Conservation (phyloP, 2,888 invertebrate species). For the Folsomia candida region DNA sequence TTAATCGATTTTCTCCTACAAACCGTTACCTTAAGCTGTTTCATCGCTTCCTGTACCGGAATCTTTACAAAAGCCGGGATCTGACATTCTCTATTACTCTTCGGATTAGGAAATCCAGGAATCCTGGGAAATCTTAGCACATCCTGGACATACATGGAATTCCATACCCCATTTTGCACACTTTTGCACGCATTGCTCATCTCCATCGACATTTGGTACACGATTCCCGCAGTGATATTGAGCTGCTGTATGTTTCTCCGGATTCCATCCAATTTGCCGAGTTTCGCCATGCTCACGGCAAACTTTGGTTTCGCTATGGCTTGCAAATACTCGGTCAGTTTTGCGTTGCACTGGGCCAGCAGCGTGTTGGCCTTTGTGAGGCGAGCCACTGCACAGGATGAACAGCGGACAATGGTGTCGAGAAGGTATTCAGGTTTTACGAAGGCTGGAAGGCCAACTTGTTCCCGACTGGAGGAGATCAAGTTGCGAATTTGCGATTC, state of each 20-base stretch:
- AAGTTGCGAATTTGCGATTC: slow-evolving; percentile 1
- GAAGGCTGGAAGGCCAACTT: not conserved
- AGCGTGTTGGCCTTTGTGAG: not conserved
- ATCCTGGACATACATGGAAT: not conserved
- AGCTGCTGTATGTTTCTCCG: not conserved
- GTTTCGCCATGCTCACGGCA: not conserved
- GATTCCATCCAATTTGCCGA: not conserved
- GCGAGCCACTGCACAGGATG: not conserved
- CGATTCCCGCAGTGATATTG: slow-evolving; percentile 13
- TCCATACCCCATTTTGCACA: not conserved
- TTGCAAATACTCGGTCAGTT: not conserved
- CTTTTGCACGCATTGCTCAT: slow-evolving; percentile 1
- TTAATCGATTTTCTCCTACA: too few species aligned
- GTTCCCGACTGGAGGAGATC: not conserved
- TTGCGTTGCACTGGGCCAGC: not conserved
- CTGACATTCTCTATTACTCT: not conserved
- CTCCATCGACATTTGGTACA: slow-evolving; percentile 8
- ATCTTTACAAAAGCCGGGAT: not conserved
- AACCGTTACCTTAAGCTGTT: too few species aligned
- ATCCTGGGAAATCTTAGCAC: not conserved
- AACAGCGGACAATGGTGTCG: not conserved
- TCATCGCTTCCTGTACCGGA: not conserved
- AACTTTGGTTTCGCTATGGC: not conserved
- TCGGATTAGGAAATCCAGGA: not conserved
- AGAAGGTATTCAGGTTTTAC: not conserved